Conservation (phyloP, 2,888 invertebrate species). For the Aleiodes alternator region DNA sequence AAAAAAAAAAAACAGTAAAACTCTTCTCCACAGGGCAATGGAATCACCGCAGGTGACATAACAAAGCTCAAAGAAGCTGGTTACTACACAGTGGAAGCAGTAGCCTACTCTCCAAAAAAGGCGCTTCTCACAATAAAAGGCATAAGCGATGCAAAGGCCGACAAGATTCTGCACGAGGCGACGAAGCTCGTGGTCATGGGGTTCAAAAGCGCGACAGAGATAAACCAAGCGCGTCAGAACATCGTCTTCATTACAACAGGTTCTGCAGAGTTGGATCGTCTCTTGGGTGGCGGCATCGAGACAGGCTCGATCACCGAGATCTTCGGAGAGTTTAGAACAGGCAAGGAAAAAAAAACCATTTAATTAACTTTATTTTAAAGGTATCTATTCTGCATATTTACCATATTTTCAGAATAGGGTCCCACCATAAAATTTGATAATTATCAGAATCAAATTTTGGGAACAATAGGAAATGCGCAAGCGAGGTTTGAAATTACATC, state of each 20-base stretch:
- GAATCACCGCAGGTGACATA: conserved; percentile 92
- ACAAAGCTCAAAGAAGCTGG: conserved; percentile 96
- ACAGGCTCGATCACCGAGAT: conserved; percentile 99
- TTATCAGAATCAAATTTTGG: too few relatives aligned
- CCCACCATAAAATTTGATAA: too few relatives aligned
- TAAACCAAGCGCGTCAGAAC: conserved; percentile 96
- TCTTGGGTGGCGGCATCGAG: conserved; percentile 96
- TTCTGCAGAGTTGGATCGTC: conserved; percentile 93
- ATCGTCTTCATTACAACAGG: conserved; percentile 97
- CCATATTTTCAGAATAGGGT: too few relatives aligned
- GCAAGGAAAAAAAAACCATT: conserved; percentile 81
- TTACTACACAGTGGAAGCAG: conserved; percentile 94
- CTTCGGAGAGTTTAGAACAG: conserved; percentile 98
- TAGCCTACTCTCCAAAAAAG: conserved; percentile 97
- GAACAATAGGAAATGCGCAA: too few relatives aligned
- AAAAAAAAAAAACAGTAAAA: too few relatives aligned
- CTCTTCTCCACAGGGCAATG: conserved; percentile 83
- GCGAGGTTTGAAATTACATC: too few relatives aligned
- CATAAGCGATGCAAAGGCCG: conserved; percentile 98
- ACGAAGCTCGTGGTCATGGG: conserved; percentile 97
- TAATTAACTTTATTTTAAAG: too few relatives aligned
- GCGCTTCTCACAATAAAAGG: conserved; percentile 92
- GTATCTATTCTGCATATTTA: too few relatives aligned
- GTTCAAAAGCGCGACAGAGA: conserved; percentile 97
- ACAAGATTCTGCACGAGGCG: conserved; percentile 93